Percentiles rank a stretch among this genome's conserved stretches.
These are phyloP conservation scores for Epizoanthus fatuus DNA, from an alignment of 92 coral and sea anemone genomes.

Conservation along the genomic window DNA sequence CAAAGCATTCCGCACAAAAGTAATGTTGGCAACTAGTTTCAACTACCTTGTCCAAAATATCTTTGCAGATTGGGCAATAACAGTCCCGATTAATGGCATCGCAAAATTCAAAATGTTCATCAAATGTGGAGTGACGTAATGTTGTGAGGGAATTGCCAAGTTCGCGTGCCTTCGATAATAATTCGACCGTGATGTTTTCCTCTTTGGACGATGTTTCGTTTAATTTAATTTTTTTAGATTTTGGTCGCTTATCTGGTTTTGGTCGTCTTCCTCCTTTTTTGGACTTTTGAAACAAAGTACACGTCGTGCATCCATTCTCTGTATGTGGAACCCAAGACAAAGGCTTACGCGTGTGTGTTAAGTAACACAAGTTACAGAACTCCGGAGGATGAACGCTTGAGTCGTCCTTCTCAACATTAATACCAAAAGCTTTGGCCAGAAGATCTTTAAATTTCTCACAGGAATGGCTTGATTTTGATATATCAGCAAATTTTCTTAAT, in stretches of 20 bases:
- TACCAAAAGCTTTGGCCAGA: background rate
- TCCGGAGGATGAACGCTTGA: background rate
- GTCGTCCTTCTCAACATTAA: slow-evolving; percentile 6
- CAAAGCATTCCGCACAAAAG: background rate
- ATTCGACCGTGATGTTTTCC: background rate
- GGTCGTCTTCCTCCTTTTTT: background rate
- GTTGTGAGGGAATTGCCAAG: background rate
- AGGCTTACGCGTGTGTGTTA: background rate
- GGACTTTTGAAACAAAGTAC: background rate
- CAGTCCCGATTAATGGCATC: background rate
- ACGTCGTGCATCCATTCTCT: background rate
- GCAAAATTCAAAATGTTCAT: background rate
- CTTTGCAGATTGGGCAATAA: slow-evolving; percentile 1
- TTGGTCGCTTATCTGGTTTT: background rate
- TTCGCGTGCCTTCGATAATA: background rate
- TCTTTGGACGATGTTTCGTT: too few species aligned
- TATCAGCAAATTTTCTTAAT: background rate
- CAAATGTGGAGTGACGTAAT: background rate
- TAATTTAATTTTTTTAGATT: background rate
- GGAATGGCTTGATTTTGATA: background rate
- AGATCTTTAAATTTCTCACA: background rate
- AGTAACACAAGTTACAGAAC: slow-evolving; percentile 6
- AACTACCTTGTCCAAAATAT: background rate
- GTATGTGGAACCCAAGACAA: background rate
- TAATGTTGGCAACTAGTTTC: background rate